Evolutionary conservation across 2,888 invertebrate genomes (phyloP).

Genomic region (Athripsodes cinereus): DNA sequence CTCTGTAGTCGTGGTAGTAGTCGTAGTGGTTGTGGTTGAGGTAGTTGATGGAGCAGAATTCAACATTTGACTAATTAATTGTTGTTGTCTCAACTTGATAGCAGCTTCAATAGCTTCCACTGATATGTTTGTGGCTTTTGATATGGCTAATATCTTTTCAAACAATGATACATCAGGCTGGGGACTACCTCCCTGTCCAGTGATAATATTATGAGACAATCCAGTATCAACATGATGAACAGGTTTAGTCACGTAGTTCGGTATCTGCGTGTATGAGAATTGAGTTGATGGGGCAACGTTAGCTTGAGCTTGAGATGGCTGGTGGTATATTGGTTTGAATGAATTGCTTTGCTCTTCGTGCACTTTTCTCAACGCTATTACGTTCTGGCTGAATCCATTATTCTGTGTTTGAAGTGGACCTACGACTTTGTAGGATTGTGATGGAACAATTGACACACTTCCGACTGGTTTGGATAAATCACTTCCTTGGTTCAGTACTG

Average conservation of each 20-base stretch:
- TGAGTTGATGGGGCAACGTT: constrained; percentile 35
- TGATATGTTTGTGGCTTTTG: constrained; percentile 71
- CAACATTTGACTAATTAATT: constrained; percentile 56
- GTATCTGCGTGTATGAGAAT: constrained; percentile 16
- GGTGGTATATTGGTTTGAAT: constrained; percentile 32
- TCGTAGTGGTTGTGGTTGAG: constrained; percentile 45
- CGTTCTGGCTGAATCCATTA: constrained; percentile 32
- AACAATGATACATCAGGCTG: constrained; percentile 32
- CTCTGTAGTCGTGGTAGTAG: constrained; percentile 40
- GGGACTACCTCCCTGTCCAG: constrained; percentile 1
- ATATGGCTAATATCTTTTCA: constrained; percentile 47
- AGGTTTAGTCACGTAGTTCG: constrained; percentile 34
- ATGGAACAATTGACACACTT: constrained; percentile 38
- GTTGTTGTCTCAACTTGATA: constrained; percentile 63
- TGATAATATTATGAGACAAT: constrained; percentile 20
- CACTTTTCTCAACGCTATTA: constrained; percentile 35
- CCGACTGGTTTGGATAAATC: constrained; percentile 30
- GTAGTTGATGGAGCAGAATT: constrained; percentile 44
- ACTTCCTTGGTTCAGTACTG: constrained; percentile 38
- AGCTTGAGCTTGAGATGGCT: constrained; percentile 44
- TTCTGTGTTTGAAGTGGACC: constrained; percentile 33
- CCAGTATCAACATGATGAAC: constrained; percentile 45
- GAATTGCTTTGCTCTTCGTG: constrained; percentile 1
- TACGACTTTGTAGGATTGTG: constrained; percentile 39
- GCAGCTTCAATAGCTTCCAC: constrained; percentile 73